A percentile compares a stretch with the other conserved stretches of the same genome.
phyloP scores from a whole-genome alignment of 2,888 invertebrate genomes.

The Drosophila colorata region DNA sequence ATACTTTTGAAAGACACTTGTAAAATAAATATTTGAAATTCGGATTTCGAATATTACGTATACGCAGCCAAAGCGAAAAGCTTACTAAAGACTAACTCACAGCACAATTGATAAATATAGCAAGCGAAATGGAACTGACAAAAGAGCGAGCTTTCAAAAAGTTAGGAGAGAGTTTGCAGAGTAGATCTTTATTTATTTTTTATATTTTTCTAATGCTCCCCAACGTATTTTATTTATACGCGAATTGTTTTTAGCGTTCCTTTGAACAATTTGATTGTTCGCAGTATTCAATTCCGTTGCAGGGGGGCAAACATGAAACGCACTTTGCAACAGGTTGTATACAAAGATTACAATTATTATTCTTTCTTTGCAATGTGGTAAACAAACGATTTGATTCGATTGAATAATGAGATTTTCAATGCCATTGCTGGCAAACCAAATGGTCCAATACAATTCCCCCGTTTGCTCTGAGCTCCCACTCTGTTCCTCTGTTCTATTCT shows the following conservation, averaged over 20 bases:
- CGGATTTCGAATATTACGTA: conserved; percentile 63
- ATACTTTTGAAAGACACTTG: conserved; percentile 16
- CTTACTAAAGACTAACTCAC: conserved; percentile 28
- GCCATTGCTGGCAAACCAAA: conserved; percentile 41
- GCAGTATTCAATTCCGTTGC: conserved; percentile 26
- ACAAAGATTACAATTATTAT: conserved; percentile 33
- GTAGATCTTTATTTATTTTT: background rate
- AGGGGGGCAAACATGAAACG: conserved; percentile 3
- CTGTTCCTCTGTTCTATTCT: conserved; percentile 36
- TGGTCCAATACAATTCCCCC: conserved; percentile 39
- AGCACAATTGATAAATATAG: conserved; percentile 40
- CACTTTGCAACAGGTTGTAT: conserved; percentile 68
- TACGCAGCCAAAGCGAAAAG: conserved; percentile 57
- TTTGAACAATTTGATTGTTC: conserved; percentile 26
- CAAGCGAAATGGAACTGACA: conserved; percentile 19
- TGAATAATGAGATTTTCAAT: conserved; percentile 54
- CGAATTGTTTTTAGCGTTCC: background rate
- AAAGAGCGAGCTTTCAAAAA: conserved; percentile 37
- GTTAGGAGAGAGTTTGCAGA: conserved; percentile 7
- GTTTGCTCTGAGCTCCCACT: conserved; percentile 31
- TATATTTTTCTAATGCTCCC: background rate
- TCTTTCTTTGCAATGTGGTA: conserved; percentile 9
- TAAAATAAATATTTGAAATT: conserved; percentile 18
- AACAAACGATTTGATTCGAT: conserved; percentile 52
- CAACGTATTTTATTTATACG: conserved; percentile 8